Base-by-base conservation (phyloP, 2,888 invertebrate genomes). In the Rhagium mordax region DNA sequence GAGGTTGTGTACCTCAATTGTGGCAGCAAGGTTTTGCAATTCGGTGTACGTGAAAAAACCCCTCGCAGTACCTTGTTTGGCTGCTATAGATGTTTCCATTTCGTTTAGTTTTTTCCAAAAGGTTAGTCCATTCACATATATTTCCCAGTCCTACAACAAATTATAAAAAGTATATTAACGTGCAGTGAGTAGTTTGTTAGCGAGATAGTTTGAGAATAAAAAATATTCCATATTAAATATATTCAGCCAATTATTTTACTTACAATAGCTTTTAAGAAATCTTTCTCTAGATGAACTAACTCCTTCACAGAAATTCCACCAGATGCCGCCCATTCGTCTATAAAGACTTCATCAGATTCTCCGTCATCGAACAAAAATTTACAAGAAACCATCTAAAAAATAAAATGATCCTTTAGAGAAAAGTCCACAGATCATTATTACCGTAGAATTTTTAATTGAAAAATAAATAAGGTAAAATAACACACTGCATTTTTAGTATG, bases 301-400 rank as follows among this genome's bases (percentile, higher is more conserved):
- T 93, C 90, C 71, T 91, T 90, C 21, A 93, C 89, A 74, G 92
- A 90, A 79, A 97, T 90, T 73, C 94, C 93, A 13, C 94, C 95
- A 51, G 96, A 95, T 74, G 92, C 91, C 13, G 98, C 98, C 98
- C 98, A 99, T 88, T 98, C 97, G 70, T 94, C 93, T 85, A 97
- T 94, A 85, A 95, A 93, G 77, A 96, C 95, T 87, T 97, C 96
- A 85, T 97, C 97, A 77, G 95, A 94, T 85, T 96, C 96, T 49
- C 97, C 97, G 83, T 96, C 95, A 84, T 98, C 97, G 88, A 98
- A 95, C 81, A 97, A 89, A 88, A 96, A 98, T 90, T 99, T 99
- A 83, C 96, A 97, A 68, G 98, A 98, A 82, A 98, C 94, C 95
- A 98, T 95, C 98, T 98, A 86, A 68, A 76, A 78, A 55, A 64